Evolutionary conservation across 2,113 vertebrate species (phyloP), one percentile per base, ranked within the genome.

Genomic region (Gopherus evgoodei): DNA sequence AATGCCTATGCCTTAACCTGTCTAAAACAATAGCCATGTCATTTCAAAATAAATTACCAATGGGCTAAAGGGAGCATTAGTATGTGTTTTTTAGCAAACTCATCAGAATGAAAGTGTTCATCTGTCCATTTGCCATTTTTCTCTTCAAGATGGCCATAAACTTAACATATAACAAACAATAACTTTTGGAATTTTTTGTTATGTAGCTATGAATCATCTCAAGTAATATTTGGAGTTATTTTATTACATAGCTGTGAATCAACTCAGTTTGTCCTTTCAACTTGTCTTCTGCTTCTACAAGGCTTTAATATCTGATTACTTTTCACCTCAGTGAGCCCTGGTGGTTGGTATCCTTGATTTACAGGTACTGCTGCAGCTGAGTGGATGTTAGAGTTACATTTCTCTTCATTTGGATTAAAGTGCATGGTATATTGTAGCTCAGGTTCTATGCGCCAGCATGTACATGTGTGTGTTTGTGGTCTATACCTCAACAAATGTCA

Each of bases 251-350:
- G 17, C 0, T 0, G 81, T 53, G 91, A 90, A 96, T 93, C 90
- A 92, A 44, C 84, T 90, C 6, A 84, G 86, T 95, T 95, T 95
- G 96, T 95, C 94, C 84, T 90, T 96, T 97, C 92, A 94, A 92
- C 57, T 95, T 95, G 91, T 88, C 94, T 92, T 95, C 19, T 85
- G 89, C 95, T 82, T 91, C 95, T 96, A 93, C 90, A 92, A 59
- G 87, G 93, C 92, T 93, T 97, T 91, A 83, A 94, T 92, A 93
- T 95, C 93, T 81, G 93, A 95, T 87, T 91, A 91, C 86, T 95
- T 97, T 96, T 93, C 57, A 69, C 89, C 59, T 95, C 52, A 0
- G 94, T 96, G 94, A 94, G 93, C 92, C 24, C 42, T 78, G 75
- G 25, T 29, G 25, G 24, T 78, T 78, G 75, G 24, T 78, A 27